A percentile compares a stretch with the other conserved stretches of the same genome.
Evolutionary conservation across 2,113 vertebrate genomes (phyloP).

Genomic region (Tor tambroides): DNA sequence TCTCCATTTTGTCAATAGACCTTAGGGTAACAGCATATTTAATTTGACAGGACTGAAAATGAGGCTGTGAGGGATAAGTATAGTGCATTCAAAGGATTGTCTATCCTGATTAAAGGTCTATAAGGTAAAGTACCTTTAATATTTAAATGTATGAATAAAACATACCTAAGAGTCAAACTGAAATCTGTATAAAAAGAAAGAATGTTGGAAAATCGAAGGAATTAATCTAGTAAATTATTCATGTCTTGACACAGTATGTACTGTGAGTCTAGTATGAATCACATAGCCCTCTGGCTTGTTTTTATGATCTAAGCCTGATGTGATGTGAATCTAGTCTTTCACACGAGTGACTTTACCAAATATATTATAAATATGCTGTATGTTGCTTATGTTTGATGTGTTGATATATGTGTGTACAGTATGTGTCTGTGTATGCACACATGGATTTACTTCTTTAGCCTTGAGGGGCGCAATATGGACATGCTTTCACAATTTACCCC

Average conservation of each 20-base stretch:
- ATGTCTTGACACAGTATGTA: not conserved
- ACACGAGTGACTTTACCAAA: no score
- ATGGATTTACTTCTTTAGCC: no score
- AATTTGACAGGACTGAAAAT: not conserved
- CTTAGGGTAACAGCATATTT: no score
- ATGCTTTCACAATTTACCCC: no score
- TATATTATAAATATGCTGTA: no score
- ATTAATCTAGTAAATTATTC: not conserved
- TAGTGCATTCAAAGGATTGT: not conserved
- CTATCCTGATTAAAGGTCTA: not conserved
- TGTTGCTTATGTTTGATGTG: no score
- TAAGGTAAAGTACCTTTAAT: not conserved
- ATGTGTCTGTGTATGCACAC: no score
- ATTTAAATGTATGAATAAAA: constrained; percentile 11
- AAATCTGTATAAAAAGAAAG: not conserved
- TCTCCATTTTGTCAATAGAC: not conserved
- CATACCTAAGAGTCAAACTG: not conserved
- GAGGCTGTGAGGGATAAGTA: not conserved
- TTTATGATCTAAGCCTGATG: not conserved
- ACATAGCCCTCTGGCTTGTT: not conserved
- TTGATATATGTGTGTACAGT: no score
- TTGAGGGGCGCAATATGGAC: no score
- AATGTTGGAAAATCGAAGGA: not conserved
- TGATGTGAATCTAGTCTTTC: constrained; percentile 8
- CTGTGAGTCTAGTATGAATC: not conserved